Evolutionary conservation across 2,797 vertebrate species (phyloP).

Genomic region (Miichthys miiuy): DNA sequence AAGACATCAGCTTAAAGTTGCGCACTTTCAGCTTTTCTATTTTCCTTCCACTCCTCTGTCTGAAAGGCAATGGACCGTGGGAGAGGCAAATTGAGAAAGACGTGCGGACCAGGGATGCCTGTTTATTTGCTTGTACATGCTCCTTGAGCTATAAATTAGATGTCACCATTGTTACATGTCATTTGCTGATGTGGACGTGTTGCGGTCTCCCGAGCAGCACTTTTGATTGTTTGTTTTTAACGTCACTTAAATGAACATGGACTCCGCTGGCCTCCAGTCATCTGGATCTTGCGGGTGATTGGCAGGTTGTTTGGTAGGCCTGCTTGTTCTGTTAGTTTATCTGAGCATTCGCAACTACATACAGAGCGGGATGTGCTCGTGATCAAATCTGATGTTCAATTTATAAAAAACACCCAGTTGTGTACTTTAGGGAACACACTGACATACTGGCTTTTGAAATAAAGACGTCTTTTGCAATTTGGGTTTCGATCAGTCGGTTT

Average conservation of each 20-base stretch:
- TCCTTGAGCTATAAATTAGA: slow-evolving; percentile 86
- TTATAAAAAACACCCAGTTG: background rate
- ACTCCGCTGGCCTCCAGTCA: slow-evolving; percentile 69
- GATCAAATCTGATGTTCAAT: slow-evolving; percentile 17
- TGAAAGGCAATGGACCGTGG: slow-evolving; percentile 67
- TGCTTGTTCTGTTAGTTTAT: slow-evolving; percentile 47
- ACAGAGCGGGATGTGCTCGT: slow-evolving; percentile 25
- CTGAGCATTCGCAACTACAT: slow-evolving; percentile 26
- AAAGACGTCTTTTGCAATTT: slow-evolving; percentile 19
- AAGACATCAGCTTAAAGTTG: slow-evolving; percentile 76
- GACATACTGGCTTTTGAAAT: slow-evolving; percentile 4
- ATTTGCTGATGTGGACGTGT: slow-evolving; percentile 68
- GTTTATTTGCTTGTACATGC: slow-evolving; percentile 85
- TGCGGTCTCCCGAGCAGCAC: slow-evolving; percentile 62
- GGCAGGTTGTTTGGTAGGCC: slow-evolving; percentile 68
- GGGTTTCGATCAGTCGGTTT: background rate
- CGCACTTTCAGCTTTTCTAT: slow-evolving; percentile 64
- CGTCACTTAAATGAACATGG: slow-evolving; percentile 76
- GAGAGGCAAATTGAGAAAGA: slow-evolving; percentile 83
- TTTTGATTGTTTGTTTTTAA: slow-evolving; percentile 83
- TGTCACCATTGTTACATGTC: slow-evolving; percentile 84
- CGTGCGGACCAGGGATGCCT: slow-evolving; percentile 71
- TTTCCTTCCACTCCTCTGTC: slow-evolving; percentile 43
- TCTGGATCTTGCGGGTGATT: slow-evolving; percentile 60
- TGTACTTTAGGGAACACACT: background rate